Conservation (phyloP, 1,140 invertebrate species). For the Sarcophaga bullata region DNA sequence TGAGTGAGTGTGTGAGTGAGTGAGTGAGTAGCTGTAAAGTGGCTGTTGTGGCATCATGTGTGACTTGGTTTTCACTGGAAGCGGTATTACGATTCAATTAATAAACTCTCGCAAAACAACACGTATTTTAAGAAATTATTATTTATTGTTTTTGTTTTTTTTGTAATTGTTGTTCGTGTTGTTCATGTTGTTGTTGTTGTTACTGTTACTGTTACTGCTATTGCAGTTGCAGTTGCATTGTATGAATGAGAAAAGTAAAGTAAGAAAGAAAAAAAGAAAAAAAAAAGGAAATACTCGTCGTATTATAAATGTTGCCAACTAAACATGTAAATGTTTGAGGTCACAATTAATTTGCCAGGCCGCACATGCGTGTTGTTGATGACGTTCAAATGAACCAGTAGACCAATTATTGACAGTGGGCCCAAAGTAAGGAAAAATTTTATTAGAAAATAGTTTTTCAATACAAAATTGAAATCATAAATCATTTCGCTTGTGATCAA, state of each 20-base stretch:
- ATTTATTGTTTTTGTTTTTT: neutral
- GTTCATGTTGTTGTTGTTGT: neutral
- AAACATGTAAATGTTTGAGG: slow-evolving; percentile 19
- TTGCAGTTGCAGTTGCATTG: neutral
- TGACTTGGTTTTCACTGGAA: neutral
- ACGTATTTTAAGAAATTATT: neutral
- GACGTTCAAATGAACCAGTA: too few species aligned
- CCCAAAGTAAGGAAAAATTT: too few species aligned
- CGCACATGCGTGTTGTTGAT: slow-evolving; percentile 10
- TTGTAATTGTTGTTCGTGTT: too few species aligned
- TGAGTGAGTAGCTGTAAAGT: neutral
- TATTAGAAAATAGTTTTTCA: too few species aligned
- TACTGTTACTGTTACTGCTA: too few species aligned
- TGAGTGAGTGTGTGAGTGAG: slow-evolving; percentile 16
- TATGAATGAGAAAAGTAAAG: neutral
- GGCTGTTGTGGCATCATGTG: neutral
- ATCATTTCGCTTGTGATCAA: too few species aligned
- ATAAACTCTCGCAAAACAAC: slow-evolving; percentile 41
- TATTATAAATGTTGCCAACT: neutral
- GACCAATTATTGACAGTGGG: too few species aligned
- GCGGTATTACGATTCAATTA: slow-evolving; percentile 44
- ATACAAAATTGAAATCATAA: too few species aligned
- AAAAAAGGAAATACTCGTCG: neutral
- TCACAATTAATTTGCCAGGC: neutral
- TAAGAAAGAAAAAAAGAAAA: neutral